Evolutionary conservation across 2,888 invertebrate species (phyloP).

Genomic region (Drosophila percnosoma): DNA sequence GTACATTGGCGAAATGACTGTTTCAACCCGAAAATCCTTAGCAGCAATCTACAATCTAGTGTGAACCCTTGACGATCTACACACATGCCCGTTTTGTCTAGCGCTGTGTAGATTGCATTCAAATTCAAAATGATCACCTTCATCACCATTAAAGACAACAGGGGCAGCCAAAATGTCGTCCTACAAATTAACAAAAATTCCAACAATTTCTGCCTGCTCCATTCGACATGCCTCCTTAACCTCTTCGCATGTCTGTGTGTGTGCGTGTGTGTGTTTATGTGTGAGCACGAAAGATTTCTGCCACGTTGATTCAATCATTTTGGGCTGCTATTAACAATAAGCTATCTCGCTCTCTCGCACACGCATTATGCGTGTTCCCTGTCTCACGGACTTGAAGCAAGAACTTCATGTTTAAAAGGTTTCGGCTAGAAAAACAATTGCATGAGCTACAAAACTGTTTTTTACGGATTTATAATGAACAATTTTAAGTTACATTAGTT

Average conservation of each 20-base stretch:
- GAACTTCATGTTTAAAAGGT: background rate
- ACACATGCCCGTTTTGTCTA: conserved; percentile 5
- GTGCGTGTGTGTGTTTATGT: conserved; percentile 13
- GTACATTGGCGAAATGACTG: background rate
- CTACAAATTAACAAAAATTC: conserved; percentile 80
- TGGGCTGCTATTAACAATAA: conserved; percentile 58
- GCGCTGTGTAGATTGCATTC: conserved; percentile 7
- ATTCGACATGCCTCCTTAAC: conserved; percentile 57
- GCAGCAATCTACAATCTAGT: conserved; percentile 6
- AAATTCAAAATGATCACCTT: conserved; percentile 35
- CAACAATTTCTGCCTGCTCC: conserved; percentile 59
- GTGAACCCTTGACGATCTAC: conserved; percentile 8
- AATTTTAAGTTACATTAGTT: background rate
- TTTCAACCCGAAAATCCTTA: background rate
- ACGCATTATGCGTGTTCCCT: conserved; percentile 6
- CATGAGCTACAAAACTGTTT: conserved; percentile 17
- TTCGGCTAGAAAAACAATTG: conserved; percentile 18
- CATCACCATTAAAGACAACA: conserved; percentile 61
- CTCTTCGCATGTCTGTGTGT: conserved; percentile 20
- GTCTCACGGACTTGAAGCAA: conserved; percentile 23
- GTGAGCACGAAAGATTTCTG: conserved; percentile 33
- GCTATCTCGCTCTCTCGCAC: conserved; percentile 20
- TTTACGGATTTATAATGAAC: no score
- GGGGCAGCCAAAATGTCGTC: conserved; percentile 77
- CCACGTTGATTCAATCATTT: conserved; percentile 72